These are phyloP conservation scores for Rhopilema esculentum DNA, from an alignment of 30 jellyfish, hydroid and myxozoan species.

Conservation along the genomic window DNA sequence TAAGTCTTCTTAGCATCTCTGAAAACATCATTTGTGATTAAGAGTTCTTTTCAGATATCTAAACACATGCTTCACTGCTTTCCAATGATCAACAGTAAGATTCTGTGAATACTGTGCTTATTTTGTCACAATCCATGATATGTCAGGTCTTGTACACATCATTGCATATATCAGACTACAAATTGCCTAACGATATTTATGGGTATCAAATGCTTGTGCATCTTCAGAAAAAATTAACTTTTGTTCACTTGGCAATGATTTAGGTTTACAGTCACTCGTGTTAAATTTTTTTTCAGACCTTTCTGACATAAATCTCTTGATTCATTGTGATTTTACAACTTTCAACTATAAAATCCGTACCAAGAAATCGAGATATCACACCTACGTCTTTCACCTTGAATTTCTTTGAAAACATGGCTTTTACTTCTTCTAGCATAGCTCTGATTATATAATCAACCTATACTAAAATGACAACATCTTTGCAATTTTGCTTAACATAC, in stretches of 20 bases:
- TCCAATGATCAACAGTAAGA: slow-evolving; percentile 35
- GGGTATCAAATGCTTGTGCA: slow-evolving; percentile 6
- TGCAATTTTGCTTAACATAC: not conserved
- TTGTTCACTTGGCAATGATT: slow-evolving; percentile 68
- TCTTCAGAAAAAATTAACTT: not conserved
- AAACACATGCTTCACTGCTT: slow-evolving; percentile 52
- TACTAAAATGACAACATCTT: slow-evolving; percentile 4
- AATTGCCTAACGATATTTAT: slow-evolving; percentile 14
- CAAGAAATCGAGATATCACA: slow-evolving; percentile 30
- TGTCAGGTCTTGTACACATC: slow-evolving; percentile 59
- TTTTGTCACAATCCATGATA: slow-evolving; percentile 11
- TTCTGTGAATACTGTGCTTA: slow-evolving; percentile 20
- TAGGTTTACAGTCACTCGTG: slow-evolving; percentile 63
- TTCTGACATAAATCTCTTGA: slow-evolving; percentile 11
- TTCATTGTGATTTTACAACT: not conserved
- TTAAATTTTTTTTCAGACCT: slow-evolving; percentile 16
- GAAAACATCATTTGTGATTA: slow-evolving; percentile 2
- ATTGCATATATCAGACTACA: slow-evolving; percentile 61
- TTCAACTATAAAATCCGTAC: slow-evolving; percentile 3
- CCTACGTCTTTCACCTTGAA: slow-evolving; percentile 61
- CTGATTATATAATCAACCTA: slow-evolving; percentile 50
- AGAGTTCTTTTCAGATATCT: slow-evolving; percentile 51
- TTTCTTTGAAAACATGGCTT: slow-evolving; percentile 1
- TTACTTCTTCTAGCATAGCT: slow-evolving; percentile 2
- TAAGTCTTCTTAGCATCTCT: not conserved